Base-by-base conservation (phyloP, 2,888 invertebrate species). In the Drosophila kuntzei region DNA sequence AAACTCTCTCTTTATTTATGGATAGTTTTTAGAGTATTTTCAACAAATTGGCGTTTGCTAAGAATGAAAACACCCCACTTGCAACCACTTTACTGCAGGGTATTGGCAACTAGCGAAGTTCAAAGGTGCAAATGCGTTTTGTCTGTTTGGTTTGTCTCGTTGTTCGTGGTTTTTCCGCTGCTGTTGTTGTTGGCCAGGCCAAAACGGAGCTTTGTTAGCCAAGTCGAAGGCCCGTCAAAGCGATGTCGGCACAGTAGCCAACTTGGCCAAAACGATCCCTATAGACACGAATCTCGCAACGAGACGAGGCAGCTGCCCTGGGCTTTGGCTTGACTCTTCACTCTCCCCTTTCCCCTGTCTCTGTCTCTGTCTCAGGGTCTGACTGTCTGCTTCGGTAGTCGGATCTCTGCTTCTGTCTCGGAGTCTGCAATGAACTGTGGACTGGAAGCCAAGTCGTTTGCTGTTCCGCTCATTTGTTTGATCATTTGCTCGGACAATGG, bases 401-500 rank as follows among this genome's bases (percentile, higher is more conserved):
- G 43, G 32, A 18, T 36, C 27, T 25, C 20, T 27, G 29, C 11
- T 11, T 27, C 16, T 14, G 5, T 8, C 14, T 36, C 32, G 9
- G 9, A 29, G 29, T 11, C 16, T 37, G 43, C 43, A 43, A n/a
- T n/a, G n/a, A 4, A 27, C 37, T 39, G 37, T n/a, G 20, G 25
- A 60, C 49, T 63, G 62, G 59, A 58, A 51, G 51, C 65, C 53
- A 47, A 61, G 39, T 64, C 64, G 64, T 66, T 74, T 58, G 73
- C 62, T 74, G 74, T 78, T 75, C 69, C 75, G 75, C 75, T 75
- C 85, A 90, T 89, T 89, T 90, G 87, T 89, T 87, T 79, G 79
- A 75, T 79, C 79, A 89, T 87, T 87, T 87, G 85, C 82, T 87
- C 77, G 85, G 85, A 90, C 89, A 90, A 89, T 80, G 87, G 87